Conservation (phyloP, 2,797 vertebrate genomes). For the Amphiprion clarkii region DNA sequence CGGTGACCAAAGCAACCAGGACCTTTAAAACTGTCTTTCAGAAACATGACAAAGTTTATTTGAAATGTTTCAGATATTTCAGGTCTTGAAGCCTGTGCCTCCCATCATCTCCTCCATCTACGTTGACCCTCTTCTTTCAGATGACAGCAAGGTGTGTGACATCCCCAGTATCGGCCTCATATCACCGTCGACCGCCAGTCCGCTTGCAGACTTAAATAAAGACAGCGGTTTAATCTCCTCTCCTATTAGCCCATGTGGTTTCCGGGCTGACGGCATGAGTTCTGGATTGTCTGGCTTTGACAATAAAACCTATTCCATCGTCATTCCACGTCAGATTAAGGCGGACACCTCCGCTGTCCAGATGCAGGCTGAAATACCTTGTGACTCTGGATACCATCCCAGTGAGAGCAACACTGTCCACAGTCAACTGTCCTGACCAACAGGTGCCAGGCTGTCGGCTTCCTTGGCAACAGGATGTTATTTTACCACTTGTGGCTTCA, state of each 20-base stretch:
- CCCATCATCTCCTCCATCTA: slow-evolving; percentile 11
- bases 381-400: slow-evolving; percentile 32
- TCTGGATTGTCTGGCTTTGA: slow-evolving; percentile 31
- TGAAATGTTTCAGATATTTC: slow-evolving; percentile 19
- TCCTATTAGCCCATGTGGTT: neutral
- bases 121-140: slow-evolving; percentile 15
- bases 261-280: neutral
- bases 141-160: slow-evolving; percentile 34
- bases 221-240: neutral
- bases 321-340: slow-evolving; percentile 5
- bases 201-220: neutral
- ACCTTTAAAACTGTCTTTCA: neutral
- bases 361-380: neutral
- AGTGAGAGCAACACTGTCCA: neutral
- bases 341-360: neutral
- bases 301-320: slow-evolving; percentile 54
- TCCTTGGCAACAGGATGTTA: neutral
- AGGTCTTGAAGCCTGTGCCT: slow-evolving; percentile 47
- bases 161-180: slow-evolving; percentile 21
- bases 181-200: neutral
- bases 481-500: neutral
- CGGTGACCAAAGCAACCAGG: neutral
- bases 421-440: slow-evolving; percentile 9
- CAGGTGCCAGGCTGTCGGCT: neutral
- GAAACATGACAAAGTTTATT: neutral